These are phyloP conservation scores for Onychomys torridus DNA, from an alignment of 2,797 vertebrate genomes.

Conservation along the genomic window DNA sequence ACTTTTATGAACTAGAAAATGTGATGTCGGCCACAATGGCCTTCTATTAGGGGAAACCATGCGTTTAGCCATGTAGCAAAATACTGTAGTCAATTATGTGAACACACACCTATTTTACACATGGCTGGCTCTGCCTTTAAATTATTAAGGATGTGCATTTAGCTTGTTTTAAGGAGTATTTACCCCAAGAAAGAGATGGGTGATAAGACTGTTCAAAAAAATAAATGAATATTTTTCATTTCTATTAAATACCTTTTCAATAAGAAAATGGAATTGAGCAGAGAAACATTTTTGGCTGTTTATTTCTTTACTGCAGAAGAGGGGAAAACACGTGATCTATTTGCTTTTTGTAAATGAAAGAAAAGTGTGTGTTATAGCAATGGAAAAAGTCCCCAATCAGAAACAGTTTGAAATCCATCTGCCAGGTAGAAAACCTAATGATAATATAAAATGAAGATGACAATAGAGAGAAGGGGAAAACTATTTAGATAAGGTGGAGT, in stretches of 20 bases:
- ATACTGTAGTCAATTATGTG: conserved; percentile 87
- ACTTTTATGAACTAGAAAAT: conserved; percentile 89
- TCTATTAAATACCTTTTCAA: conserved; percentile 72
- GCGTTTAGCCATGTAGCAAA: conserved; percentile 87
- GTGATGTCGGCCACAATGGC: conserved; percentile 86
- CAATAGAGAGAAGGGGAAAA: conserved; percentile 24
- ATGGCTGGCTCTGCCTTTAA: conserved; percentile 80
- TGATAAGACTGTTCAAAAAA: conserved; percentile 70
- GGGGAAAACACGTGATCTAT: conserved; percentile 54
- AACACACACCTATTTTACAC: conserved; percentile 87
- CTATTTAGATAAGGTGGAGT: conserved; percentile 78
- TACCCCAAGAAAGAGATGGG: conserved; percentile 73
- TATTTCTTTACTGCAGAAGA: conserved; percentile 57
- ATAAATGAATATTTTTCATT: conserved; percentile 68
- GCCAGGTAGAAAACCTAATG: conserved; percentile 65
- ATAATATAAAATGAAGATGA: conserved; percentile 66
- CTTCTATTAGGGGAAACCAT: conserved; percentile 89
- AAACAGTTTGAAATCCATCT: conserved; percentile 74
- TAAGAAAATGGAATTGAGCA: conserved; percentile 61
- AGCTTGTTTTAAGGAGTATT: conserved; percentile 85
- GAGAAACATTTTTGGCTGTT: conserved; percentile 52
- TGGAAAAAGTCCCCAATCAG: conserved; percentile 56
- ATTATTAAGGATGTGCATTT: conserved; percentile 82
- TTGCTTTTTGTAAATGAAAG: conserved; percentile 62
- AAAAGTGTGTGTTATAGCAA: conserved; percentile 44